Base-by-base conservation (phyloP, 2,113 vertebrate genomes). In the Callionymus lyra region DNA sequence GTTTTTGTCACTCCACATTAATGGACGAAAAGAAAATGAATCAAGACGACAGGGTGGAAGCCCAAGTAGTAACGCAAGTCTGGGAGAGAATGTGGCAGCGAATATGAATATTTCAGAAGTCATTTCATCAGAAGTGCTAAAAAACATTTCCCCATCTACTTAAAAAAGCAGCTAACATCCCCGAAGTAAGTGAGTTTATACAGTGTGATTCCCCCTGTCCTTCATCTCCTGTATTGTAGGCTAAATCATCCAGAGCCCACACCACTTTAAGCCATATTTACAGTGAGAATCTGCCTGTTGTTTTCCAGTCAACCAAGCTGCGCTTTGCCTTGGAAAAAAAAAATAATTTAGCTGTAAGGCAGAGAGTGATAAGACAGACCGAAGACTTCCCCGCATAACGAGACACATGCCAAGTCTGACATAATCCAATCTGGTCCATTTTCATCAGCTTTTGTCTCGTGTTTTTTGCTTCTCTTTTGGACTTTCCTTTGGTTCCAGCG, bases 381-480 rank as follows among this genome's bases (percentile, higher is more conserved):
- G 70, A 82, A 82, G 78, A 74, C 74, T 84, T 79, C 74, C 77
- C 72, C n/a, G 79, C 79, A 81, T 72, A 82, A 79, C 63, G 51
- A 70, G 62, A 41, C 77, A 63, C 71, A 81, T 77, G 81, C 82
- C 77, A 85, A 82, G 78, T 83, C 81, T 82, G 79, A 85, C 79
- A 85, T 87, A 87, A 87, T 87, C 85, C 84, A 85, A 86, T 86
- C 82, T 72, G 75, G 80, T 79, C 77, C 74, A 80, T 84, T 85
- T 86, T 84, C 76, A 81, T 79, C 72, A 82, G 82, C 79, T 79
- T 85, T 86, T 86, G 80, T 85, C 59, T 83, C 47, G 52, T 73
- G 65, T 79, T 83, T 85, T 87, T 84, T 84, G 75, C 77, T 73
- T 80, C 80, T 86, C 75, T 77, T 84, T 84, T 84, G 79, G 79